A percentile compares a stretch with the other conserved stretches of the same genome.
Conservation (phyloP, 2,888 invertebrate genomes). For the Nomada goodeniana region DNA sequence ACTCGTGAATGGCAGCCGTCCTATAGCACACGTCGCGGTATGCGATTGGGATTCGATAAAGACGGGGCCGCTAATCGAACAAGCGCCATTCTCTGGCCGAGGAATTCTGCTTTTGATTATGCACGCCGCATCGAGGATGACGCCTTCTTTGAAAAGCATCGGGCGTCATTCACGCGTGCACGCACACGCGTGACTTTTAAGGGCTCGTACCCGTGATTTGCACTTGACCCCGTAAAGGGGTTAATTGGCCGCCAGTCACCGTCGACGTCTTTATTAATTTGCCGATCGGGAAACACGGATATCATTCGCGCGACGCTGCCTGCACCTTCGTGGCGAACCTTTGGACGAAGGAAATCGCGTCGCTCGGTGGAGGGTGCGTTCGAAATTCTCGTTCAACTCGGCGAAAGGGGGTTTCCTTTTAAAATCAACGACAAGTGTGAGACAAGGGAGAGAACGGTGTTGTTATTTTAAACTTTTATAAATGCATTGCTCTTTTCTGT, state of each 20-base stretch:
- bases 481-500: too few relatives aligned
- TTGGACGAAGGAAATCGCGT: too few relatives aligned
- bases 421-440: too few relatives aligned
- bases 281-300: background rate
- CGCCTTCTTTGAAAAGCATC: constrained; percentile 50
- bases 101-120: constrained; percentile 64
- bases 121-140: constrained; percentile 55
- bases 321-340: background rate
- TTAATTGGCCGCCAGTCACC: constrained; percentile 43
- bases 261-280: constrained; percentile 41
- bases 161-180: constrained; percentile 51
- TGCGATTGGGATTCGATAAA: constrained; percentile 66
- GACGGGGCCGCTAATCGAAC: constrained; percentile 64
- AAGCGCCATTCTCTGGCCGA: constrained; percentile 54
- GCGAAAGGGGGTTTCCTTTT: too few relatives aligned
- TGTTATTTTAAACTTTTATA: too few relatives aligned
- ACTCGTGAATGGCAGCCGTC: constrained; percentile 63
- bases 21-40: constrained; percentile 53
- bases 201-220: constrained; percentile 35
- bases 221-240: background rate
- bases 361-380: too few relatives aligned
- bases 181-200: constrained; percentile 26
- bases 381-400: too few relatives aligned
- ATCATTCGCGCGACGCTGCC: background rate
- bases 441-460: too few relatives aligned